Conservation (phyloP, 2,888 invertebrate species). For the Parnassius apollo region DNA sequence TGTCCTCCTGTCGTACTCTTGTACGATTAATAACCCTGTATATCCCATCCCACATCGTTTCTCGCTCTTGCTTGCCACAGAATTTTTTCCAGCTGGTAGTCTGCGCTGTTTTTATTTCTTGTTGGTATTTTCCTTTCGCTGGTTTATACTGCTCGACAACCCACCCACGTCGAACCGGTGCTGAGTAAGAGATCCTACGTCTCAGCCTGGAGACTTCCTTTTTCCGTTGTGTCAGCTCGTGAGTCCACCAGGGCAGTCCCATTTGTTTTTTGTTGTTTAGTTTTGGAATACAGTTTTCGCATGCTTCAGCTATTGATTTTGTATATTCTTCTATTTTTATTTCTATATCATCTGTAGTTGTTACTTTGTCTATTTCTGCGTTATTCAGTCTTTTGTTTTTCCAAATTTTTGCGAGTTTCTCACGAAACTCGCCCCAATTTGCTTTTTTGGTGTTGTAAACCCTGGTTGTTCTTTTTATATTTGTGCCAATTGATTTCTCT, state of each 20-base stretch:
- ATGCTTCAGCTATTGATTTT: slow-evolving; percentile 1
- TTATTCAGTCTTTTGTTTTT: slow-evolving; percentile 2
- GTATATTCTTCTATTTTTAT: slow-evolving; percentile 4
- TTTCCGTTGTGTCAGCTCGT: slow-evolving; percentile 13
- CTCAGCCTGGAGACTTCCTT: slow-evolving; percentile 2
- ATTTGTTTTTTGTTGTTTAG: not conserved
- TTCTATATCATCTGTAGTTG: slow-evolving; percentile 7
- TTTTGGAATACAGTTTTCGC: slow-evolving; percentile 4
- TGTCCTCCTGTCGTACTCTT: slow-evolving; percentile 19
- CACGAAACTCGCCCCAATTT: slow-evolving; percentile 19
- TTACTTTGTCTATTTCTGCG: slow-evolving; percentile 9
- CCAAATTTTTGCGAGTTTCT: slow-evolving; percentile 7
- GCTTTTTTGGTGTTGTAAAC: slow-evolving; percentile 19
- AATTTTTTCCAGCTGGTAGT: slow-evolving; percentile 31
- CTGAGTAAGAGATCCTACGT: slow-evolving; percentile 14
- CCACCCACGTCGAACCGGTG: not conserved
- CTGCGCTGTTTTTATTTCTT: slow-evolving; percentile 17
- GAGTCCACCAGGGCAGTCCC: slow-evolving; percentile 16
- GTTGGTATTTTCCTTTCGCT: slow-evolving; percentile 16
- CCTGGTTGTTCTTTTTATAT: slow-evolving; percentile 12
- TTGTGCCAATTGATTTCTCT: not conserved
- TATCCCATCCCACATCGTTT: slow-evolving; percentile 31
- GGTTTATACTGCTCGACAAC: slow-evolving; percentile 23
- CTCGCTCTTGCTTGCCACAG: slow-evolving; percentile 30
- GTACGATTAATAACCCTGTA: slow-evolving; percentile 27